phyloP scores from a whole-genome alignment of 2,888 invertebrate genomes.

The Sericinus montela region DNA sequence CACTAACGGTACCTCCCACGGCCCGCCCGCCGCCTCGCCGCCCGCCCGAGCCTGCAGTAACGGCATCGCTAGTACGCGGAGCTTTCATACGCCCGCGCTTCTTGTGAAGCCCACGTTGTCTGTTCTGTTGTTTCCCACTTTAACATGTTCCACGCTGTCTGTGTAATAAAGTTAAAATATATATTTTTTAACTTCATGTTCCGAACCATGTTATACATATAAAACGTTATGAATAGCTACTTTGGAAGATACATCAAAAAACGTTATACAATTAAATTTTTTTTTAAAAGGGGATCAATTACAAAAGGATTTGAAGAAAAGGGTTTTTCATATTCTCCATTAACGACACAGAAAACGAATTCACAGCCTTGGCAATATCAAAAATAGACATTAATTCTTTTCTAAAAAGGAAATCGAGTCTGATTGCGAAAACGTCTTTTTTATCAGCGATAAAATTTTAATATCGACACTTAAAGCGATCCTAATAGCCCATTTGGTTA shows the following conservation, averaged over 20 bases:
- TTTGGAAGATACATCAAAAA: no score
- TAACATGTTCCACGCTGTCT: neutral
- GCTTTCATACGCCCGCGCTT: conserved; percentile 62
- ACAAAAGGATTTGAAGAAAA: no score
- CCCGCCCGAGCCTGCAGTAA: conserved; percentile 78
- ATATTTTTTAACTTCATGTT: no score
- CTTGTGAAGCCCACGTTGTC: conserved; percentile 32
- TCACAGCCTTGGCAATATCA: neutral
- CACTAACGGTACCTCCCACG: conserved; percentile 79
- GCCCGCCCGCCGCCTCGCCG: conserved; percentile 72
- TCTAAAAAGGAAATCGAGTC: neutral
- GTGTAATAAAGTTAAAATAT: no score
- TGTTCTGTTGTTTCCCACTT: conserved; percentile 26
- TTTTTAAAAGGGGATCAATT: no score
- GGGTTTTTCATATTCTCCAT: no score
- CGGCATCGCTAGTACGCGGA: conserved; percentile 74
- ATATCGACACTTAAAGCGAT: neutral
- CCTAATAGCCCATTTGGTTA: conserved; percentile 1
- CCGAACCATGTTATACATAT: no score
- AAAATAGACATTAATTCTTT: conserved; percentile 1
- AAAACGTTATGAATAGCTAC: no score
- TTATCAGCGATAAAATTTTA: conserved; percentile 1
- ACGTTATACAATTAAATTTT: no score
- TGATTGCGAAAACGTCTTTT: neutral
- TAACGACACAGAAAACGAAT: no score